These are phyloP conservation scores for Dinoponera quadriceps DNA, from an alignment of 1,140 invertebrate species.

Conservation along the genomic window DNA sequence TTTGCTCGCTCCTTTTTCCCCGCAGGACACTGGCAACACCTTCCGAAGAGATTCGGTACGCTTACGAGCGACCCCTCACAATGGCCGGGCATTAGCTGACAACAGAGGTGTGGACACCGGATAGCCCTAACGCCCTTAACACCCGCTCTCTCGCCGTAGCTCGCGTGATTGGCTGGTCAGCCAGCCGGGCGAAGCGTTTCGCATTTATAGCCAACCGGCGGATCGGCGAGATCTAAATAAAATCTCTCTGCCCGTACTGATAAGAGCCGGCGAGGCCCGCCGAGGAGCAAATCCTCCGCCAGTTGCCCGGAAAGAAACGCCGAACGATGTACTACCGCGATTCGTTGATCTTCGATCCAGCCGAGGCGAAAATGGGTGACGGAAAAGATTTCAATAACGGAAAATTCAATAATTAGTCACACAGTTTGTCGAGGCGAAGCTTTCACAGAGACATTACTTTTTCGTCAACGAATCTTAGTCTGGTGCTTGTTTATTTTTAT, in stretches of 20 bases:
- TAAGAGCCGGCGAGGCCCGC: conserved; percentile 70
- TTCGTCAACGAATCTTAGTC: too few relatives aligned
- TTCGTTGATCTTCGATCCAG: conserved; percentile 6
- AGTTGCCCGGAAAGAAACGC: conserved; percentile 10
- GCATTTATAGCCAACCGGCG: conserved; percentile 81
- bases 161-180: conserved; percentile 73
- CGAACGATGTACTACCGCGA: conserved; percentile 28
- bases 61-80: conserved; percentile 80
- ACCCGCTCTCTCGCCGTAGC: conserved; percentile 36
- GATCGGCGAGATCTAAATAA: conserved; percentile 84
- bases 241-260: conserved; percentile 81
- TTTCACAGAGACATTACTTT: too few relatives aligned
- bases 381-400: neutral
- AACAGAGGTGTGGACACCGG: conserved; percentile 84
- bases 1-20: conserved; percentile 39
- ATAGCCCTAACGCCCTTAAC: conserved; percentile 74
- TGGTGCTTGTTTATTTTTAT: too few relatives aligned
- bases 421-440: neutral
- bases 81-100: conserved; percentile 83
- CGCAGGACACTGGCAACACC: conserved; percentile 55
- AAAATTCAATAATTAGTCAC: neutral
- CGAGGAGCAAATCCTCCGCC: conserved; percentile 53
- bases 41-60: conserved; percentile 70
- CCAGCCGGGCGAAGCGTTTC: conserved; percentile 73
- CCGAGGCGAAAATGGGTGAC: neutral